Evolutionary conservation across 2,797 vertebrate species (phyloP), one percentile per base, ranked within the genome.

Genomic region (Halcyon chelicuti): DNA sequence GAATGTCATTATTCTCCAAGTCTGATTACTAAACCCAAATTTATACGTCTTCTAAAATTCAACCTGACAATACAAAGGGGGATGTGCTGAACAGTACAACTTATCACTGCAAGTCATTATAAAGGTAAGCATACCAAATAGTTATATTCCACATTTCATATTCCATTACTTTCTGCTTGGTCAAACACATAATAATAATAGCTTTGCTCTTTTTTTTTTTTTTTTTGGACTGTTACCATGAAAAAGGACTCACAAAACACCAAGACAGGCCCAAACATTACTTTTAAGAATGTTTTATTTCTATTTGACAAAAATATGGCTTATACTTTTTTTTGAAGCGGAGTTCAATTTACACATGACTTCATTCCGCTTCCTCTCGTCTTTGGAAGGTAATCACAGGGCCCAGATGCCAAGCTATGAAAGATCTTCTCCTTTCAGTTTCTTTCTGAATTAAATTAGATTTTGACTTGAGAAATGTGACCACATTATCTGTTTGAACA

Each of bases 401-500:
- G 82, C 84, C 96, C 96, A 97, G 96, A 94, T 94, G 95, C 79
- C 91, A 94, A 90, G 93, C 96, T 91, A 81, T 93, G 93, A 96
- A 97, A 96, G 80, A 96, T 92, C 90, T 94, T 91, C 94, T 90
- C 70, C 73, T 96, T 96, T 97, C 89, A 81, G 87, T 94, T 91
- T 91, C 82, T 78, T 86, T 96, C 82, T 94, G 96, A 96, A 93
- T 95, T 94, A 96, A 97, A 97, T 97, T 96, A 96, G 93, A 96
- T 96, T 96, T 96, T 95, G 65, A 93, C 93, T 94, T 93, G 96
- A 95, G 94, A 95, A 96, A 97, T 93, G 70, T 90, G 82, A 78
- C 87, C 91, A 95, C 55, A 96, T 96, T 96, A 97, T 97, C 96
- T 95, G 51, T 96, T 96, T 96, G 96, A 95, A 96, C 96, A 96